Base-by-base conservation (phyloP, 1,140 invertebrate genomes). In the Ceratina australensis region DNA sequence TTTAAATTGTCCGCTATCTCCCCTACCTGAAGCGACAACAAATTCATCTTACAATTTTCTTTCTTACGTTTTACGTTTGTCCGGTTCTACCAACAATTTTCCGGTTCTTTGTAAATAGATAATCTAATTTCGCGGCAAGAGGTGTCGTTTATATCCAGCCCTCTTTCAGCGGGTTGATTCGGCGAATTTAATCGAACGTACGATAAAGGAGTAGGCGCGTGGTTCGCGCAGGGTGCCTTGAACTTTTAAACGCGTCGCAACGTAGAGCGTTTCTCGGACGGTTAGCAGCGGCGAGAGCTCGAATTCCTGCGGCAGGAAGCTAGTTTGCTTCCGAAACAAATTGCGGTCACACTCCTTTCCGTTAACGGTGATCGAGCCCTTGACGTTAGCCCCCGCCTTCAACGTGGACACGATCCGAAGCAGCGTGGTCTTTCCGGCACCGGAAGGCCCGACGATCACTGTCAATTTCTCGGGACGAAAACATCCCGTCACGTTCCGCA, bases 371-470 rank as follows among this genome's bases (percentile, higher is more conserved):
- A 90, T 84, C 1, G 67, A 78, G 0, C 89, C 84, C 57, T 64
- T 84, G 47, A 84, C 47, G 1, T 81, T 85, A 0, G n/a, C n/a
- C n/a, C 59, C 24, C 0, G 47, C 63, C 79, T 77, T 82, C 1
- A 83, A n/a, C 2, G 92, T 93, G 8, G 93, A 92, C 33, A 94
- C 73, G 47, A 96, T 94, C 83, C 95, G 95, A 89, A 96, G 93
- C 15, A 96, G 91, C 4, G 95, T 96, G n/a, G 95, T 95, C 89
- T 97, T 97, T n/a, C 96, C 97, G 15, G 96, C 96, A 8, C 96
- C 96, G 0, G 96, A 96, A 26, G 96, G 96, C 5, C 96, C 96
- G 92, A 97, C 94, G 80, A 97, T 96, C 18, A 95, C 95, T 0
- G 95, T 96, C 57, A 97, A 82, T 92, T 94, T 93, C 15, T 93